phyloP scores from a whole-genome alignment of 37 sponge, comb jelly and placozoan genomes.

The Halisarca cf. caerulea region DNA sequence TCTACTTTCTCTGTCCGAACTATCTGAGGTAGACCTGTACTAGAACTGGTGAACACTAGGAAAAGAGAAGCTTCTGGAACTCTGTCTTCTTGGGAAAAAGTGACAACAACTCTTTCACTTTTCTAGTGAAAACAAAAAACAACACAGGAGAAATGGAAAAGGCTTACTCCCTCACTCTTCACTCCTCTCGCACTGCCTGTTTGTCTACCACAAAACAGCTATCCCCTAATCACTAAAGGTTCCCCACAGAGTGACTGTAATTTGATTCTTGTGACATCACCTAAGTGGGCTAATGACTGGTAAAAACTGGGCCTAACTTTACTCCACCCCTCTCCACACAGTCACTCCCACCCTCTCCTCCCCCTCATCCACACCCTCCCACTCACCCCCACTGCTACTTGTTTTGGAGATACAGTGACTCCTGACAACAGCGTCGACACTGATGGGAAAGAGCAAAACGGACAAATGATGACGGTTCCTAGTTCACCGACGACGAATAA shows the following conservation, averaged over 20 bases:
- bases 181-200: neutral
- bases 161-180: neutral
- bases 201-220: neutral
- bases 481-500: neutral
- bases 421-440: constrained; percentile 6
- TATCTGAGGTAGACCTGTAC: neutral
- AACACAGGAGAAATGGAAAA: neutral
- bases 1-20: constrained; percentile 16
- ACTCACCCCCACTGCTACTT: constrained; percentile 24
- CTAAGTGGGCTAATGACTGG: no score
- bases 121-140: neutral
- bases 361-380: no score
- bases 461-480: neutral
- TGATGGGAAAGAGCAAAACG: neutral
- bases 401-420: constrained; percentile 3
- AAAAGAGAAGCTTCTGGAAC: constrained; percentile 14
- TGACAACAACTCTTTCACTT: constrained; percentile 13
- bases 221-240: neutral
- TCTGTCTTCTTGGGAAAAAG: neutral
- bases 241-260: no score
- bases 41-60: neutral
- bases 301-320: no score
- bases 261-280: no score
- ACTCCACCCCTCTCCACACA: no score
- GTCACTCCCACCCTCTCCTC: no score